These are phyloP conservation scores for Mugil cephalus DNA, from an alignment of 2,113 vertebrate species.

Conservation along the genomic window DNA sequence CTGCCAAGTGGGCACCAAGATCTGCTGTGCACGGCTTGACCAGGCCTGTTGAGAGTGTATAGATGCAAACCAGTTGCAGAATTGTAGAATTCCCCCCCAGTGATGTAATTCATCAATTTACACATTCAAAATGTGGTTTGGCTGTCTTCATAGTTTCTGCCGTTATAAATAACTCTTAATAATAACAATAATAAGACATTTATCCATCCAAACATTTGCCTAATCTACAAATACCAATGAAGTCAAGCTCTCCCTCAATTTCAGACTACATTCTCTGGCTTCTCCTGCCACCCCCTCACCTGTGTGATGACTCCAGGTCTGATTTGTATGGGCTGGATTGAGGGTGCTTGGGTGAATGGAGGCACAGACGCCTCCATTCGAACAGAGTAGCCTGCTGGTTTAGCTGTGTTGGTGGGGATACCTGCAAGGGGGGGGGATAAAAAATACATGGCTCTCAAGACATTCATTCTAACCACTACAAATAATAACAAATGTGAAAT, in stretches of 20 bases:
- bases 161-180: too few relatives aligned
- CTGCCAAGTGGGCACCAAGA: slow-evolving; percentile 96
- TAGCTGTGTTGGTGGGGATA: slow-evolving; percentile 90
- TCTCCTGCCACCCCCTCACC: slow-evolving; percentile 76
- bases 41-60: slow-evolving; percentile 85
- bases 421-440: slow-evolving; percentile 78
- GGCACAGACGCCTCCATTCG: slow-evolving; percentile 94
- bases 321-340: slow-evolving; percentile 94
- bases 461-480: not conserved
- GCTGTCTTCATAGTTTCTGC: too few relatives aligned
- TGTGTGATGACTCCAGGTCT: slow-evolving; percentile 95
- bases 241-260: too few relatives aligned
- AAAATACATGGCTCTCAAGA: not conserved
- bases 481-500: not conserved
- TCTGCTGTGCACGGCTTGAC: slow-evolving; percentile 93
- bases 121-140: slow-evolving; percentile 17
- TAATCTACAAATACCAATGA: too few relatives aligned
- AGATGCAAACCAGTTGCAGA: slow-evolving; percentile 17
- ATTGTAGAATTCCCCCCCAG: too few relatives aligned
- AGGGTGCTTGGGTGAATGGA: slow-evolving; percentile 91
- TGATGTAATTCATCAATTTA: not conserved
- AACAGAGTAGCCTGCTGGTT: slow-evolving; percentile 91
- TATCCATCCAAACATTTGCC: too few relatives aligned
- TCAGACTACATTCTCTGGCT: not conserved
- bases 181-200: too few relatives aligned